phyloP scores from a whole-genome alignment of 2,113 vertebrate species.

The Anseranas semipalmata region DNA sequence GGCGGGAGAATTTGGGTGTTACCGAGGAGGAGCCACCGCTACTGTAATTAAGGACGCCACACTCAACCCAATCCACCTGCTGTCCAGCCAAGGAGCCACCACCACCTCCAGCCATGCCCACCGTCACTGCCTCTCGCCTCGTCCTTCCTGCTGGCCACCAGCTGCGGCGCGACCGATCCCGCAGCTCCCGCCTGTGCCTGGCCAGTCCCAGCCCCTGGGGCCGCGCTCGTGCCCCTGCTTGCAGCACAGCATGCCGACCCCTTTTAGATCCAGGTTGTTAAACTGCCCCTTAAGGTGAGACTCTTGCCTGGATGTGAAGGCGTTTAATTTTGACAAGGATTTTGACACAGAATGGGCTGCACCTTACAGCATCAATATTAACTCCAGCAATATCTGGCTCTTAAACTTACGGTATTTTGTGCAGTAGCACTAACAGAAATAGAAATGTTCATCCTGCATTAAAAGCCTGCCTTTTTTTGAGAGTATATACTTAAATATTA shows the following conservation, averaged over 20 bases:
- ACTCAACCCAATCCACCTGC: fast-evolving
- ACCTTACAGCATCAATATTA: background rate
- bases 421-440: background rate
- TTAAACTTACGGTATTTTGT: background rate
- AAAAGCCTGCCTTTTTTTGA: background rate
- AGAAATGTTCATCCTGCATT: background rate
- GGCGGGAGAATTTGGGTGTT: background rate
- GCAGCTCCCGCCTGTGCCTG: too few species aligned
- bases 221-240: background rate
- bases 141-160: background rate
- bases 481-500: too few species aligned
- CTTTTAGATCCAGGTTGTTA: too few species aligned
- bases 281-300: too few species aligned
- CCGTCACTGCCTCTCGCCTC: background rate
- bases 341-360: background rate
- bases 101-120: background rate
- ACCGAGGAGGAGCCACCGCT: background rate
- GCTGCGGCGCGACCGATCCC: fast-evolving
- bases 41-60: fast-evolving
- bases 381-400: background rate
- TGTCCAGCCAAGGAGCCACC: background rate
- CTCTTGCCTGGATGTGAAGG: too few species aligned
- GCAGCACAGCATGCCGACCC: fast-evolving
- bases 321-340: background rate
- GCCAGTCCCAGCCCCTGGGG: fast-evolving